phyloP scores from a whole-genome alignment of 2,888 invertebrate species.

The Odontocerum albicorne region DNA sequence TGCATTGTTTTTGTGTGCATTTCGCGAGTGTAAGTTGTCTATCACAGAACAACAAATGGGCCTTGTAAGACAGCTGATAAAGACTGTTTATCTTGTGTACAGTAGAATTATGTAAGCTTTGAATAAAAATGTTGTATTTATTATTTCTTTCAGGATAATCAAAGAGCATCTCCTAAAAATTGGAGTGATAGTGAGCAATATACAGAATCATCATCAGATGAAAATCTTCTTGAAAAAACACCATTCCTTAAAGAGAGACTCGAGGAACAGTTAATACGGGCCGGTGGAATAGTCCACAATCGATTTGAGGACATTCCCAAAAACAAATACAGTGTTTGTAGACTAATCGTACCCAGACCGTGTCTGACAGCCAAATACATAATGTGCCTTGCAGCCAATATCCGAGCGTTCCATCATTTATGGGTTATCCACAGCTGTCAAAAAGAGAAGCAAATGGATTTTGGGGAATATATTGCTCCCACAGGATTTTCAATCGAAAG shows the following conservation, averaged over 20 bases:
- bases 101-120: no score
- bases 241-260: conserved; percentile 61
- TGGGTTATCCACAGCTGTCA: conserved; percentile 71
- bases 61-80: no score
- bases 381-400: conserved; percentile 67
- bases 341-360: conserved; percentile 68
- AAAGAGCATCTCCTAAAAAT: conserved; percentile 4
- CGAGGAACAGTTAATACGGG: conserved; percentile 61
- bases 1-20: no score
- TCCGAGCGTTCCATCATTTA: conserved; percentile 65
- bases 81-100: no score
- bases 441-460: conserved; percentile 45
- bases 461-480: conserved; percentile 58
- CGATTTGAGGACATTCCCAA: conserved; percentile 60
- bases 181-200: conserved; percentile 24
- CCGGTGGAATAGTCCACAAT: conserved; percentile 65
- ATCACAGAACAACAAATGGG: no score
- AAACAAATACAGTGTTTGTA: conserved; percentile 57
- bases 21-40: no score
- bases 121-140: no score
- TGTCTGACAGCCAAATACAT: conserved; percentile 76
- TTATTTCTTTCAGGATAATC: conserved; percentile 14
- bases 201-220: conserved; percentile 26
- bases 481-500: conserved; percentile 62
- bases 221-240: conserved; percentile 32